These are phyloP conservation scores for Sparus aurata DNA, from an alignment of 2,797 vertebrate genomes.

Conservation along the genomic window DNA sequence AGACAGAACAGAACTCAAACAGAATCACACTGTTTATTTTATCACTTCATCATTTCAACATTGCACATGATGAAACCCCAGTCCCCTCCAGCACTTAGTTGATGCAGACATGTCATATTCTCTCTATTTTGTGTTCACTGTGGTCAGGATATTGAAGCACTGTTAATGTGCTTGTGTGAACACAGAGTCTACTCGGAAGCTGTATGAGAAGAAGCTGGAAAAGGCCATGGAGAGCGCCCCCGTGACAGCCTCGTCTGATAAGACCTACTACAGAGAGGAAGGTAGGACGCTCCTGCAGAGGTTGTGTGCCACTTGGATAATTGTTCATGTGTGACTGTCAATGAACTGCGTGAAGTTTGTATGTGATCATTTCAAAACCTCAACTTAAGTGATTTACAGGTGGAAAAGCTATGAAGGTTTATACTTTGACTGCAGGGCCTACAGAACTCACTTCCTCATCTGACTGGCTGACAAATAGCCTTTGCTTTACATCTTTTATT, in stretches of 20 bases:
- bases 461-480: too few species aligned
- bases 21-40: not conserved
- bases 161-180: slow-evolving; percentile 28
- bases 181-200: slow-evolving; percentile 73
- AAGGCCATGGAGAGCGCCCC: slow-evolving; percentile 64
- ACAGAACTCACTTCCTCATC: too few species aligned
- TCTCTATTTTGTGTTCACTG: not conserved
- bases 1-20: not conserved
- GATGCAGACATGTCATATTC: not conserved
- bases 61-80: not conserved
- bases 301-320: not conserved
- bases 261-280: slow-evolving; percentile 87
- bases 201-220: slow-evolving; percentile 83
- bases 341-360: not conserved
- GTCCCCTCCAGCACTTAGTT: not conserved
- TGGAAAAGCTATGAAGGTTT: not conserved
- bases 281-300: slow-evolving; percentile 50
- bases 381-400: not conserved
- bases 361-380: not conserved
- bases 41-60: not conserved
- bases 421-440: not conserved
- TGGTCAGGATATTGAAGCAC: not conserved
- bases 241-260: slow-evolving; percentile 67
- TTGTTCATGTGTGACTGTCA: not conserved
- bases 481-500: too few species aligned